Evolutionary conservation across 2,797 vertebrate genomes (phyloP), one percentile per base, ranked within the genome.

Genomic region (Alouatta caraya): DNA sequence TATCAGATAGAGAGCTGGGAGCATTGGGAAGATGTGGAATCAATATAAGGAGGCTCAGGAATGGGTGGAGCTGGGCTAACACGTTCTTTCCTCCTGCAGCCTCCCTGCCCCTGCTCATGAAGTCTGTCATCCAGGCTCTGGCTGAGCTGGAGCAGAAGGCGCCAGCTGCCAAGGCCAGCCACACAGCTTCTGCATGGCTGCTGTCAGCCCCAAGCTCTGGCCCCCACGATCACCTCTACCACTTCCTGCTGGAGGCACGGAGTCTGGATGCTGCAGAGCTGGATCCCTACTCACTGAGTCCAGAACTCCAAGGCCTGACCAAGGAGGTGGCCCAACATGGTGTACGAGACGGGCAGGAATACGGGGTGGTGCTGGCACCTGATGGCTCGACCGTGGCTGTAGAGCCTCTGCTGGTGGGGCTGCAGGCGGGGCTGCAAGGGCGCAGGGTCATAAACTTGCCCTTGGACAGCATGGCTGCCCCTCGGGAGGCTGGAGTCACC

Each of bases 351-450:
- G 52, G 83, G 0, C 98, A 97, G 57, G 99, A 99, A 70, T 97
- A 95, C 0, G 99, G 99, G 1, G 99, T 99, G 24, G 98, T 99
- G 55, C 97, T 99, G 33, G 97, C 98, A 1, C 99, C 98, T 0
- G 99, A 99, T 3, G 99, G 99, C 83, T 99, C 99, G 15, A 99
- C 99, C 0, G 98, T 99, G 13, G 99, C 99, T 2, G 98, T 99
- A 0, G 98, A 96, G 0, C 99, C 99, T 0, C 98, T 99, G n/a
- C 48, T 99, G 3, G 97, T 97, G 0, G 99, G 99, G 50, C 92
- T 99, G 0, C 98, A 99, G 92, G 98, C 97, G 0, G 99, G 99
- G 9, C 98, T 99, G 13, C 98, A 97, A 83, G 97, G 82, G 17
- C 75, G 1, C 30, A 57, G 64, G 11, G 52, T 73, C 1, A 4